These are phyloP conservation scores for Micronycteris hirsuta DNA, from an alignment of 2,113 vertebrate genomes.

Conservation along the genomic window DNA sequence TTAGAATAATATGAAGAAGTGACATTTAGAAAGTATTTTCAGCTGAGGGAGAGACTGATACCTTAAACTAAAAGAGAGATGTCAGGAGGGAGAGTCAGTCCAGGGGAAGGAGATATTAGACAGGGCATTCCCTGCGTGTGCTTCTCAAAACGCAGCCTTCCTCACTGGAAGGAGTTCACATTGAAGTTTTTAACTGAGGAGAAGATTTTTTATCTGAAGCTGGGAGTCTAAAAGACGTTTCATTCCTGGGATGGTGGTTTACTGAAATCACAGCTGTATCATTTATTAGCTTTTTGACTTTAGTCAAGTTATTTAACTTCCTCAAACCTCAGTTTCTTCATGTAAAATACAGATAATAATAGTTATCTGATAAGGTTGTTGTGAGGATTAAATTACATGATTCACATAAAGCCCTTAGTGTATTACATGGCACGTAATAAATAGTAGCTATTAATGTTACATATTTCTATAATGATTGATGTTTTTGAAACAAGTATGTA, in stretches of 20 bases:
- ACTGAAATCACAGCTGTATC: neutral
- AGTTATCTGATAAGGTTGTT: neutral
- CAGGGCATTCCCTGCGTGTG: neutral
- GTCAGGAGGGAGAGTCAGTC: neutral
- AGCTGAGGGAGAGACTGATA: neutral
- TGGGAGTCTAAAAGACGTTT: neutral
- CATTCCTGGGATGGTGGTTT: neutral
- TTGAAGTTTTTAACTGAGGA: neutral
- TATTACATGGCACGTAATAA: neutral
- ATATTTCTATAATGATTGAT: neutral
- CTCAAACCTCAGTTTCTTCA: neutral
- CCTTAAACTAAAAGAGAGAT: neutral
- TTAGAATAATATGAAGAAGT: neutral
- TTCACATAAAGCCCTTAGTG: neutral
- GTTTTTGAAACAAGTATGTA: neutral
- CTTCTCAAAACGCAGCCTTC: neutral
- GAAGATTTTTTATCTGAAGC: neutral
- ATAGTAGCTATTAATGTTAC: neutral
- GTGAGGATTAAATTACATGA: neutral
- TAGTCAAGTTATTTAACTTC: neutral
- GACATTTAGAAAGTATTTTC: neutral
- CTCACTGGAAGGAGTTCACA: neutral
- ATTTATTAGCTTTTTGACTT: neutral
- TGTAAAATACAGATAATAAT: neutral
- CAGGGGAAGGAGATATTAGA: neutral